A percentile compares a stretch with the other conserved stretches of the same genome.
phyloP scores from a whole-genome alignment of 2,797 vertebrate species.

The Crypturellus tataupa region DNA sequence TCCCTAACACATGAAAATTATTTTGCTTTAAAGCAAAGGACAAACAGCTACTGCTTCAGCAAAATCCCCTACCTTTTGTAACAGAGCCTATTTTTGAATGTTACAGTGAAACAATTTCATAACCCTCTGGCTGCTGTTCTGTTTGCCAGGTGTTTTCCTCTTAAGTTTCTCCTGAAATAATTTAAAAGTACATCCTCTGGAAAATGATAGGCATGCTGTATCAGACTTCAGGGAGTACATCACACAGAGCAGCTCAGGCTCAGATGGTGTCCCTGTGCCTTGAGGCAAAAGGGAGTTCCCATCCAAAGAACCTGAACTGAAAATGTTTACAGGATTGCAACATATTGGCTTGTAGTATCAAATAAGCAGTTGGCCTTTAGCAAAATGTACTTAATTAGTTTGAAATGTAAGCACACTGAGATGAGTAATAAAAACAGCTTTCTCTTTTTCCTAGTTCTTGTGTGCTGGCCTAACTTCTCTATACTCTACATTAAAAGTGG shows the following conservation, averaged over 20 bases:
- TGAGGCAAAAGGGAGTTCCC: not conserved
- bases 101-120: not conserved
- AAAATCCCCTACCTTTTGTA: not conserved
- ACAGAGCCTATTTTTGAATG: not conserved
- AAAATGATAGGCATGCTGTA: not conserved
- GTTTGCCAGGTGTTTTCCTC: not conserved
- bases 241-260: not conserved
- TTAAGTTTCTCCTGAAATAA: not conserved
- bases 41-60: not conserved
- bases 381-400: not conserved
- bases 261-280: not conserved
- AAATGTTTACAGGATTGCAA: not conserved
- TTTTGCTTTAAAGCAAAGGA: not conserved
- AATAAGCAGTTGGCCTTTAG: not conserved
- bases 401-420: not conserved
- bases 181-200: not conserved
- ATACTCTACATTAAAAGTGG: accelerated
- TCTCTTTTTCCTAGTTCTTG: not conserved
- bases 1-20: too few relatives aligned
- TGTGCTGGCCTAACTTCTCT: not conserved
- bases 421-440: not conserved
- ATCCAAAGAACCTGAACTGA: not conserved
- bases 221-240: not conserved
- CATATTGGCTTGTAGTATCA: not conserved
- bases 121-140: not conserved